Conservation (phyloP, 2,113 vertebrate genomes). For the Triplophysa dalaica region DNA sequence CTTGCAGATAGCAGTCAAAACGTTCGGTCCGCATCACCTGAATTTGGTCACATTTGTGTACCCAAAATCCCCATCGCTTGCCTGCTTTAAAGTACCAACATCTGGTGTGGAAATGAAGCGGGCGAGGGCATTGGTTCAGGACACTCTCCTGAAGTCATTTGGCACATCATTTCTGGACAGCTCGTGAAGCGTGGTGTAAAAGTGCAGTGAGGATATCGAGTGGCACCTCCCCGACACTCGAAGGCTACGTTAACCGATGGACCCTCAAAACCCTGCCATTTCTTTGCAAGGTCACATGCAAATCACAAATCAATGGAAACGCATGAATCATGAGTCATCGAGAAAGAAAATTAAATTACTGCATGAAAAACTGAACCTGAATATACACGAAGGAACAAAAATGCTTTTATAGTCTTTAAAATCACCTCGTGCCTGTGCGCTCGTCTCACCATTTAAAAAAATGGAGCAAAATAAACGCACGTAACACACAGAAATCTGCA, state of each 20-base stretch:
- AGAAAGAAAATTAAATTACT: constrained; percentile 61
- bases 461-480: constrained; percentile 37
- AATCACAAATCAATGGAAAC: constrained; percentile 57
- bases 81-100: constrained; percentile 44
- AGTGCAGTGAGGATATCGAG: constrained; percentile 63
- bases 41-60: constrained; percentile 68
- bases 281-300: constrained; percentile 40
- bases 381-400: constrained; percentile 40
- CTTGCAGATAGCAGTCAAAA: neutral
- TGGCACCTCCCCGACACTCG: constrained; percentile 58
- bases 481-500: constrained; percentile 56
- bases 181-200: constrained; percentile 65
- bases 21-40: constrained; percentile 12
- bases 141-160: constrained; percentile 67
- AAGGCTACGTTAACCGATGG: constrained; percentile 60
- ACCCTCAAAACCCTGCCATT: constrained; percentile 36
- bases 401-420: constrained; percentile 25
- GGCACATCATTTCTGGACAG: constrained; percentile 71
- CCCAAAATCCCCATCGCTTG: neutral
- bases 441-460: constrained; percentile 42
- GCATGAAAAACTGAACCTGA: constrained; percentile 61
- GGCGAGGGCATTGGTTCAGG: constrained; percentile 50
- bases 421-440: constrained; percentile 41
- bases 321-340: constrained; percentile 54
- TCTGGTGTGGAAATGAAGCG: neutral